Conservation (phyloP, 2,888 invertebrate species). For the Girardia tigrina region DNA sequence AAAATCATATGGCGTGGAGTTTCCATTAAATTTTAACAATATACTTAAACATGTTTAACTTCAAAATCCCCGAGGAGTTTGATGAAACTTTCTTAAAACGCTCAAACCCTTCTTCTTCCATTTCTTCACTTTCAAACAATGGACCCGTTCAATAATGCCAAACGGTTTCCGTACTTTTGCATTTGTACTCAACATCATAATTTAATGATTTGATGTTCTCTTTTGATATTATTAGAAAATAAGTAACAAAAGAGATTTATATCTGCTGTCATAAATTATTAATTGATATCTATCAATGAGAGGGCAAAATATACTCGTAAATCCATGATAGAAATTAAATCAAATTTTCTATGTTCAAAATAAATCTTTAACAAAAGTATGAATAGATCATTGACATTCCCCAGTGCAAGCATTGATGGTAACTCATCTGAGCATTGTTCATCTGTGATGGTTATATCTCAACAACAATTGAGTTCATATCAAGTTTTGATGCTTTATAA, state of each 20-base stretch:
- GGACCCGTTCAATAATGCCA: too few species aligned
- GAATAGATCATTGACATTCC: conserved; percentile 20
- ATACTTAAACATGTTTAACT: too few species aligned
- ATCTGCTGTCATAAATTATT: not conserved
- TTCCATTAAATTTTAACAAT: too few species aligned
- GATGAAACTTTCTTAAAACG: too few species aligned
- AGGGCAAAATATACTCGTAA: not conserved
- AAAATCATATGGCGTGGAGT: too few species aligned
- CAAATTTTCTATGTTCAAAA: conserved; percentile 9
- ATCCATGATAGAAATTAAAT: conserved; percentile 18
- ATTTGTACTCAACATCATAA: too few species aligned
- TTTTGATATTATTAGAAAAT: not conserved
- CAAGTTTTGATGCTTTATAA: conserved; percentile 23
- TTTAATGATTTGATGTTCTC: not conserved
- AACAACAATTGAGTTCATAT: conserved; percentile 15
- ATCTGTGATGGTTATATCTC: conserved; percentile 5
- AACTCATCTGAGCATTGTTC: conserved; percentile 1
- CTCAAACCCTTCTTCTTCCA: too few species aligned
- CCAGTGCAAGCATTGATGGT: not conserved
- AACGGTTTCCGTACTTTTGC: too few species aligned
- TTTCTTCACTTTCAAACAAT: too few species aligned
- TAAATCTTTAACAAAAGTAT: conserved; percentile 23
- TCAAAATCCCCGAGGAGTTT: too few species aligned
- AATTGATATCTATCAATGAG: not conserved
- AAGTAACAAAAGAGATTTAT: conserved; percentile 11